Percentiles rank a stretch among this genome's conserved stretches.
Conservation (phyloP, 2,113 vertebrate species). For the Rhabdornis inornatus region DNA sequence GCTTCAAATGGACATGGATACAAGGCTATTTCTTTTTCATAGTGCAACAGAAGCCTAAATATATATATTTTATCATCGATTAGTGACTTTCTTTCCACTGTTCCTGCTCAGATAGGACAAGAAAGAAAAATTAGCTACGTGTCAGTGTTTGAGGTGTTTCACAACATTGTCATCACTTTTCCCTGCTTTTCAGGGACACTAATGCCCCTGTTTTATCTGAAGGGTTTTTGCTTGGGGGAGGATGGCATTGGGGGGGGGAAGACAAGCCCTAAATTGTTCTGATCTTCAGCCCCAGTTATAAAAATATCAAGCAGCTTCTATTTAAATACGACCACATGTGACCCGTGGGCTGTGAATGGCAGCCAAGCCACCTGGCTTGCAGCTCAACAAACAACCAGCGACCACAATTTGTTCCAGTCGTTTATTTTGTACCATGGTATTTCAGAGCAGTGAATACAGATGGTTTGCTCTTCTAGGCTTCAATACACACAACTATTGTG, state of each 20-base stretch:
- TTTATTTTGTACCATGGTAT: conserved; percentile 52
- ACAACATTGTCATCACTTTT: neutral
- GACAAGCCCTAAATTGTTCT: neutral
- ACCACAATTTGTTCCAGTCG: neutral
- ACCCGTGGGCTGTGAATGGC: neutral
- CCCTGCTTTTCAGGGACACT: neutral
- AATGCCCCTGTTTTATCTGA: neutral
- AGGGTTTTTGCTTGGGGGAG: accelerated
- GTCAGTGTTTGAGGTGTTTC: neutral
- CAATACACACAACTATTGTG: conserved; percentile 25
- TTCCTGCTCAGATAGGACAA: neutral
- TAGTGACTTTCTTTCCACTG: neutral
- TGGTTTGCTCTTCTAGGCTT: conserved; percentile 49
- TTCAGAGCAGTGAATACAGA: conserved; percentile 48
- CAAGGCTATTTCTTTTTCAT: neutral
- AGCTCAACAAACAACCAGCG: neutral
- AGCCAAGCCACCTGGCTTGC: neutral
- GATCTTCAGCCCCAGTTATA: neutral
- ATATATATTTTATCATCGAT: neutral
- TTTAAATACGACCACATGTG: neutral
- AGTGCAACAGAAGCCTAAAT: neutral
- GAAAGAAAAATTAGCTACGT: neutral
- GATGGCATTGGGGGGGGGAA: neutral
- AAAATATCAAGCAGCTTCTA: neutral
- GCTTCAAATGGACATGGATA: neutral